Conservation (phyloP, 1,140 invertebrate genomes). For the Anoplophora glabripennis region DNA sequence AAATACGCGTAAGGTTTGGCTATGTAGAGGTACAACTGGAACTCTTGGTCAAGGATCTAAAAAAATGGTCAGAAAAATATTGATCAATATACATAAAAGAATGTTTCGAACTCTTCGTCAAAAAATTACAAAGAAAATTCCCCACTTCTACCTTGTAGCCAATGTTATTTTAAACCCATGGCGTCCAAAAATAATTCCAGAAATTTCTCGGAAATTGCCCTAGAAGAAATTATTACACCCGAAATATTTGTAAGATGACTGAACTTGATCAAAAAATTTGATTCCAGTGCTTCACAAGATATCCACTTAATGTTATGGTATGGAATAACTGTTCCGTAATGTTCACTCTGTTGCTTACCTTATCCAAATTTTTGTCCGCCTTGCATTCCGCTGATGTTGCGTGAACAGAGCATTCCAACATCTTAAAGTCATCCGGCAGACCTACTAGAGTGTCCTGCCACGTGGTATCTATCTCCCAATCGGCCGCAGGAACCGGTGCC, state of each 20-base stretch:
- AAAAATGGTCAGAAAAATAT: background rate
- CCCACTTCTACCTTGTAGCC: too few species aligned
- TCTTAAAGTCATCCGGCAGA: slow-evolving; percentile 41
- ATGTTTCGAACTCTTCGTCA: too few species aligned
- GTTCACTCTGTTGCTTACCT: slow-evolving; percentile 23
- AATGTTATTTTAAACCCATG: too few species aligned
- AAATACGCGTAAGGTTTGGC: slow-evolving; percentile 47
- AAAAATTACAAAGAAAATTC: too few species aligned
- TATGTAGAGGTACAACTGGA: slow-evolving; percentile 49
- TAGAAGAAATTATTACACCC: too few species aligned
- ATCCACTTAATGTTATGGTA: too few species aligned
- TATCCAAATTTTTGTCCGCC: slow-evolving; percentile 42
- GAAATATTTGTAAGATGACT: too few species aligned
- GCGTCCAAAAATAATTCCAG: too few species aligned
- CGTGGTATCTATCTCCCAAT: slow-evolving; percentile 44
- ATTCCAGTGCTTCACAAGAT: too few species aligned
- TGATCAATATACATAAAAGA: too few species aligned
- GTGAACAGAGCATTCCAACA: slow-evolving; percentile 42
- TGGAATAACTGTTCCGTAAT: background rate
- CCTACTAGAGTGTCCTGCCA: slow-evolving; percentile 41
- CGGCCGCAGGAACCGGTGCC: slow-evolving; percentile 31
- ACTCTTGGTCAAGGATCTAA: slow-evolving; percentile 50
- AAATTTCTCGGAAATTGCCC: too few species aligned
- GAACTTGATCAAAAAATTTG: too few species aligned
- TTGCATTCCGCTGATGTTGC: slow-evolving; percentile 32